Conservation (phyloP, 2,113 vertebrate species). For the Psilopogon haemacephalus region DNA sequence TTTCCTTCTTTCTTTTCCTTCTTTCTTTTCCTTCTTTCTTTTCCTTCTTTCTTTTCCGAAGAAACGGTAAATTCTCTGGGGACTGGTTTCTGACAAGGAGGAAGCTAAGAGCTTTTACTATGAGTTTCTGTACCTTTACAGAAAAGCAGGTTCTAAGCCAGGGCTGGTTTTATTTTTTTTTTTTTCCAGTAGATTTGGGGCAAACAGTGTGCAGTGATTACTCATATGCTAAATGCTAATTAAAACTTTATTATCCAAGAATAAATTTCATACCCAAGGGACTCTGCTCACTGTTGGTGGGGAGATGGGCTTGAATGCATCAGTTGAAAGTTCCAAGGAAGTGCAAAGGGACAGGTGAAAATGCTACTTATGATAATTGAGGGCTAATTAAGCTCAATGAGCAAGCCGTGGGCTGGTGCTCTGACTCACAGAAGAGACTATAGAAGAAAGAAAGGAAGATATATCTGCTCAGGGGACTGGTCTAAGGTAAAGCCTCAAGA, state of each 20-base stretch:
- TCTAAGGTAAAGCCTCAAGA: neutral
- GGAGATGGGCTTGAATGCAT: neutral
- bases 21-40: no score
- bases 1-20: no score
- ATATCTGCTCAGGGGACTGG: neutral
- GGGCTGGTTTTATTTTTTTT: no score
- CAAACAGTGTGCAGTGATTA: neutral
- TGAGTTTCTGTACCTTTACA: neutral
- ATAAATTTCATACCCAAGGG: neutral
- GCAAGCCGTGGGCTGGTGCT: neutral
- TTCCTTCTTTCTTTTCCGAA: neutral
- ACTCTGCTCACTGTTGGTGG: neutral
- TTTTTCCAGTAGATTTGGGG: neutral
- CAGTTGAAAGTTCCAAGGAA: neutral
- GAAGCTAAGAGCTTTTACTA: neutral
- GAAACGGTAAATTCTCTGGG: neutral
- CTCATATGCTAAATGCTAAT: neutral
- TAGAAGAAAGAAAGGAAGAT: neutral
- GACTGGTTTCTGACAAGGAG: neutral
- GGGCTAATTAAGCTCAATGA: neutral
- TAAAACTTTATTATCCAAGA: neutral
- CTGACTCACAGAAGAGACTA: neutral
- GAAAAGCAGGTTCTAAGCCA: neutral
- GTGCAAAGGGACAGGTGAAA: neutral
- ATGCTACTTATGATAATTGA: neutral